Evolutionary conservation across 2,797 vertebrate species (phyloP).

Genomic region (Hippoglossus hippoglossus): DNA sequence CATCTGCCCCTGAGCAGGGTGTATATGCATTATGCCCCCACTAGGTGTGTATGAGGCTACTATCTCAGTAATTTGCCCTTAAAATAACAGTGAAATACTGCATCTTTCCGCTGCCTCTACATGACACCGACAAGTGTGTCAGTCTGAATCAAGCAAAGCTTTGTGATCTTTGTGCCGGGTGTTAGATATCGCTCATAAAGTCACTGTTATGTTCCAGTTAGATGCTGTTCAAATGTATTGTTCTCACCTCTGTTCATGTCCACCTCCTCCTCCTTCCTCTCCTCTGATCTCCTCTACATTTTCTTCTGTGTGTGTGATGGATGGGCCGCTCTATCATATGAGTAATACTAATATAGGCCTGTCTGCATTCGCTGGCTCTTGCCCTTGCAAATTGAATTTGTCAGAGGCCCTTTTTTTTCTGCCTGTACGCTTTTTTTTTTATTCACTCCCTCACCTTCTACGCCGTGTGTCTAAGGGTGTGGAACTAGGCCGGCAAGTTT

Average conservation of each 20-base stretch:
- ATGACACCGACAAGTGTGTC: too few relatives aligned
- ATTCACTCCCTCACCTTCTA: conserved; percentile 50
- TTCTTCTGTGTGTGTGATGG: conserved; percentile 65
- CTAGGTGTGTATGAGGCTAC: too few relatives aligned
- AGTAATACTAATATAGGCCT: conserved; percentile 77
- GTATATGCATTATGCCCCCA: too few relatives aligned
- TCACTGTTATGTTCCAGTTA: conserved; percentile 15
- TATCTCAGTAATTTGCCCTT: too few relatives aligned
- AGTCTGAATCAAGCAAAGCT: too few relatives aligned
- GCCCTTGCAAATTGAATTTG: conserved; percentile 76
- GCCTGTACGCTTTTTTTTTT: conserved; percentile 15
- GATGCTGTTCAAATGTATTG: conserved; percentile 41
- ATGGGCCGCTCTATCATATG: conserved; percentile 74
- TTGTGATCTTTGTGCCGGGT: too few relatives aligned
- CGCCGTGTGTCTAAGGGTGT: conserved; percentile 34
- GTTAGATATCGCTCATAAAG: conserved; percentile 12
- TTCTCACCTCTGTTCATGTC: conserved; percentile 34
- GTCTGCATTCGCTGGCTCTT: conserved; percentile 64
- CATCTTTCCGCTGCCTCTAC: too few relatives aligned
- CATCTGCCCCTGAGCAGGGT: too few relatives aligned
- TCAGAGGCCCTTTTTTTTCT: conserved; percentile 47
- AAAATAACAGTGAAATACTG: too few relatives aligned
- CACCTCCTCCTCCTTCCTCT: conserved; percentile 19
- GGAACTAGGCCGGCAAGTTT: conserved; percentile 42
- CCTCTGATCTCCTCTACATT: conserved; percentile 35